Conservation (phyloP, 2,888 invertebrate species). For the Tanytarsus gracilentus region DNA sequence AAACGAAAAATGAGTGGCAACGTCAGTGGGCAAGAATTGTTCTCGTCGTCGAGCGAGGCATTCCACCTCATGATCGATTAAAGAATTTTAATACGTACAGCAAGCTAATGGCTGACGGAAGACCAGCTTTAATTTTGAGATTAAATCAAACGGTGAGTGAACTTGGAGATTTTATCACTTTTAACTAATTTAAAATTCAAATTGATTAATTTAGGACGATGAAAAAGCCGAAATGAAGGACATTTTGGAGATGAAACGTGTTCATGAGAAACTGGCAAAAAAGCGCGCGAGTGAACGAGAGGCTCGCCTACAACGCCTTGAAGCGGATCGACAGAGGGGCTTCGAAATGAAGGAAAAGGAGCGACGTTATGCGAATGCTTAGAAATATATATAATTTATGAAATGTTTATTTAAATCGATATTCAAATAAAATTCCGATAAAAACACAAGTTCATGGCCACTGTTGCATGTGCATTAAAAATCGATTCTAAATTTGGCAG, state of each 20-base stretch:
- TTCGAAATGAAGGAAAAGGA: slow-evolving; percentile 23
- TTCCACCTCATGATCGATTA: slow-evolving; percentile 77
- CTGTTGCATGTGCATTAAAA: too few relatives aligned
- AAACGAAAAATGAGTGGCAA: slow-evolving; percentile 97
- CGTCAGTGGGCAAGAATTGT: slow-evolving; percentile 97
- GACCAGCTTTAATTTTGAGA: slow-evolving; percentile 75
- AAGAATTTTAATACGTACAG: slow-evolving; percentile 84
- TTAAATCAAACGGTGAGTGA: slow-evolving; percentile 73
- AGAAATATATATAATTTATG: too few relatives aligned
- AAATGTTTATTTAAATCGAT: too few relatives aligned
- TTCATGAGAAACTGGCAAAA: slow-evolving; percentile 69
- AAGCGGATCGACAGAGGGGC: slow-evolving; percentile 7
- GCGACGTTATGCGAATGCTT: slow-evolving; percentile 18
- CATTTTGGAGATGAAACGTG: slow-evolving; percentile 79
- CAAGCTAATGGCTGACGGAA: slow-evolving; percentile 85
- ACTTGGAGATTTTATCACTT: not conserved
- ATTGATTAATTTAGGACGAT: slow-evolving; percentile 57
- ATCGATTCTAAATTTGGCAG: too few relatives aligned
- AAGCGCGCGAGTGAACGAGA: slow-evolving; percentile 49
- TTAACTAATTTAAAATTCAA: slow-evolving; percentile 8
- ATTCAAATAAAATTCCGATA: too few relatives aligned
- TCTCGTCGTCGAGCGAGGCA: slow-evolving; percentile 92
- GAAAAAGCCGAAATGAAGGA: slow-evolving; percentile 93
- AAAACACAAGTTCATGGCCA: not conserved
- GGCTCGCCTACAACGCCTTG: slow-evolving; percentile 32